Evolutionary conservation across 1,140 invertebrate genomes (phyloP).

Genomic region (Trissolcus basalis): DNA sequence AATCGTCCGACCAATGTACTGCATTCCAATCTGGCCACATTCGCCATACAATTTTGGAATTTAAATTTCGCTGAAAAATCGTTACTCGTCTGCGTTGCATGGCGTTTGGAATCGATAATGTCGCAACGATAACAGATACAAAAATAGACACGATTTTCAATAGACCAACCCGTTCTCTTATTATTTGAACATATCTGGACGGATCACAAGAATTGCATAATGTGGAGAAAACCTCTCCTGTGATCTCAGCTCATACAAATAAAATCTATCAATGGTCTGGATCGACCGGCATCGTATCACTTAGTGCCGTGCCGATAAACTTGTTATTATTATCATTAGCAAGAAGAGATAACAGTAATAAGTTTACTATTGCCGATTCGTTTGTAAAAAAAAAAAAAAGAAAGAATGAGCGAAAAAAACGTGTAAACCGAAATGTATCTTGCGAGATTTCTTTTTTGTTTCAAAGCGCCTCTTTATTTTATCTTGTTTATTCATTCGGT

Average conservation of each 20-base stretch:
- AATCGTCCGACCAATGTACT: slow-evolving; percentile 15
- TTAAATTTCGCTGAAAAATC: too few relatives aligned
- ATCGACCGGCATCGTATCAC: slow-evolving; percentile 36
- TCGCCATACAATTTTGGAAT: too few relatives aligned
- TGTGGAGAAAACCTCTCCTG: too few relatives aligned
- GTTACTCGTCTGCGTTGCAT: too few relatives aligned
- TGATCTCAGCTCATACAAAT: slow-evolving; percentile 8
- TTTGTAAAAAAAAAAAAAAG: slow-evolving; percentile 30
- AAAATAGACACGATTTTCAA: slow-evolving; percentile 5
- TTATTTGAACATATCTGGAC: slow-evolving; percentile 20
- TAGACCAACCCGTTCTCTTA: slow-evolving; percentile 11
- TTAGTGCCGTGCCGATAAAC: slow-evolving; percentile 33
- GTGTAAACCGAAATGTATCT: too few relatives aligned
- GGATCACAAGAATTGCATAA: too few relatives aligned
- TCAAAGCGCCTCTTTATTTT: slow-evolving; percentile 16
- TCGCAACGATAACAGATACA: not conserved
- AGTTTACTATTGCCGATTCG: slow-evolving; percentile 36
- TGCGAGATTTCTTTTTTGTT: slow-evolving; percentile 29
- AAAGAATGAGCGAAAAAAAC: too few relatives aligned
- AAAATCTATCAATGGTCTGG: slow-evolving; percentile 30
- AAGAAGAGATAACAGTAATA: slow-evolving; percentile 33
- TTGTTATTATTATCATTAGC: slow-evolving; percentile 43
- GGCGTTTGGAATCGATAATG: too few relatives aligned
- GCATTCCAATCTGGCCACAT: slow-evolving; percentile 14
- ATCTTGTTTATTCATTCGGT: slow-evolving; percentile 34